Conservation (phyloP, 2,797 vertebrate species). For the Amphiprion clarkii region DNA sequence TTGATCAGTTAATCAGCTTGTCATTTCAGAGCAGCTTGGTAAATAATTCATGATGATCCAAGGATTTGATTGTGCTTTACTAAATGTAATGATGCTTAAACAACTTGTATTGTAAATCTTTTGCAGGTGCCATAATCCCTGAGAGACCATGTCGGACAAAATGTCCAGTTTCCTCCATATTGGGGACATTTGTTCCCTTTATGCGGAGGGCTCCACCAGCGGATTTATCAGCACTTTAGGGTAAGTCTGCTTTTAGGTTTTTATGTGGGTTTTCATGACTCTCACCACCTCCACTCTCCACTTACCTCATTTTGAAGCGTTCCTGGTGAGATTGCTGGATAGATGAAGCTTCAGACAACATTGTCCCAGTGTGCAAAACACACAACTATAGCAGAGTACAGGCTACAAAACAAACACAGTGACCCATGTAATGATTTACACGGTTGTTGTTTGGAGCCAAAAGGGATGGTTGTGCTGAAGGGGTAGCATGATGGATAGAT, state of each 20-base stretch:
- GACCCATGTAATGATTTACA: slow-evolving; percentile 2
- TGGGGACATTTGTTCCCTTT: slow-evolving; percentile 98
- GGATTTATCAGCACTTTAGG: slow-evolving; percentile 99
- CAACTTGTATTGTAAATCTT: slow-evolving; percentile 29
- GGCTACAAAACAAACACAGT: not conserved
- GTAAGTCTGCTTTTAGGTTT: slow-evolving; percentile 84
- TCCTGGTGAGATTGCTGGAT: not conserved
- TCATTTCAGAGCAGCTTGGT: not conserved
- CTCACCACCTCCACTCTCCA: too few species aligned
- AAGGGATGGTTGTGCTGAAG: slow-evolving; percentile 3
- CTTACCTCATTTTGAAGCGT: not conserved
- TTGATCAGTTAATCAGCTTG: not conserved
- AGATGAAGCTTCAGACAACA: not conserved
- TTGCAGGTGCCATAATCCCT: slow-evolving; percentile 79
- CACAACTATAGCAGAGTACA: not conserved
- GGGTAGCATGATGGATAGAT: not conserved
- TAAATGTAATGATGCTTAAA: not conserved
- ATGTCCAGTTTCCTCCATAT: slow-evolving; percentile 99
- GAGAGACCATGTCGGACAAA: slow-evolving; percentile 96
- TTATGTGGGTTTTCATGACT: not conserved
- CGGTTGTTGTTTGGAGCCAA: slow-evolving; percentile 1
- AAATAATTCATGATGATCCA: not conserved
- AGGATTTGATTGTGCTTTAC: not conserved
- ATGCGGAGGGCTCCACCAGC: slow-evolving; percentile 97
- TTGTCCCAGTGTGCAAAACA: not conserved